A percentile compares a stretch with the other conserved stretches of the same genome.
Conservation (phyloP, 2,797 vertebrate genomes). For the Argya squamiceps region DNA sequence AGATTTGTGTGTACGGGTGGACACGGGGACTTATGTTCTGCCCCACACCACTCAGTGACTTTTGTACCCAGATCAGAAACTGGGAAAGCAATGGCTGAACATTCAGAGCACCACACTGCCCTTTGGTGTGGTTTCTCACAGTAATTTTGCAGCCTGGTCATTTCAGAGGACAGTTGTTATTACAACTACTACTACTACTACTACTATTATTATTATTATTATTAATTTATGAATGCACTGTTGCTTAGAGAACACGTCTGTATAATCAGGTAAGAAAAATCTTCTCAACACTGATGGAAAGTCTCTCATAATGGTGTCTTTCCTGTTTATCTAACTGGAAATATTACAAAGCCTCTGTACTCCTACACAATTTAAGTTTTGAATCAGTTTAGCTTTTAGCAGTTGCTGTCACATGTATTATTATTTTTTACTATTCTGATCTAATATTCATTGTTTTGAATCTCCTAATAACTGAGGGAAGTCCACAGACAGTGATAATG, state of each 20-base stretch:
- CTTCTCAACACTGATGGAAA: neutral
- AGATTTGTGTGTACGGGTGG: neutral
- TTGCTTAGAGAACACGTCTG: neutral
- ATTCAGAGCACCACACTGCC: neutral
- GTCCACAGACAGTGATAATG: neutral
- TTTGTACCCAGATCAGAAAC: neutral
- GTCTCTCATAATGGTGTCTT: neutral
- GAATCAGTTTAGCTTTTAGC: neutral
- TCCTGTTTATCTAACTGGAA: neutral
- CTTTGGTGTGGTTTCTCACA: neutral
- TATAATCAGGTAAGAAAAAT: neutral
- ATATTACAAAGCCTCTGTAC: neutral
- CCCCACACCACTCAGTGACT: neutral
- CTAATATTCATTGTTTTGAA: neutral
- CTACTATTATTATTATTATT: too few species aligned
- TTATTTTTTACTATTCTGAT: neutral
- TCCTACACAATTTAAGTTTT: neutral
- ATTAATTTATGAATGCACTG: neutral
- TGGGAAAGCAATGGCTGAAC: neutral
- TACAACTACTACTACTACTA: too few species aligned
- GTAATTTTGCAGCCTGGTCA: neutral
- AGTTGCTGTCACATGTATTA: neutral
- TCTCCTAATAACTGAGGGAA: neutral
- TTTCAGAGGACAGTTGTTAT: neutral
- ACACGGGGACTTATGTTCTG: neutral